Evolutionary conservation across 35 echinoderm and acorn worm species (phyloP).

Genomic region (Eucidaris tribuloides): DNA sequence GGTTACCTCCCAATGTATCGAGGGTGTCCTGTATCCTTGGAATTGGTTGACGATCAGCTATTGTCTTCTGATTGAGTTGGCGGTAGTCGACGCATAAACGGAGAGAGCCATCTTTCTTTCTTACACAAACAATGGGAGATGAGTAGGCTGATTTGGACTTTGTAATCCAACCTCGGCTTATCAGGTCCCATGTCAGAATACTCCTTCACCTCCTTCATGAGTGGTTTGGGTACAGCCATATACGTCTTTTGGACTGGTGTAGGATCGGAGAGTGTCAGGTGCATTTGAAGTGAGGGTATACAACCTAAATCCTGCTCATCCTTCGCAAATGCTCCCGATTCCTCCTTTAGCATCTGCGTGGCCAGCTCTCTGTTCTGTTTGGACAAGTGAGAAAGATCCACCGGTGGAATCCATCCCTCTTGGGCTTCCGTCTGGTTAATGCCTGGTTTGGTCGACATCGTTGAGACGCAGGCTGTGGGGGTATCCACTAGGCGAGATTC

Average conservation of each 20-base stretch:
- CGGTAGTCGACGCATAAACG: conserved; percentile 45
- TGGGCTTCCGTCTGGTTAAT: too few relatives aligned
- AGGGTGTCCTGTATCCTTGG: conserved; percentile 36
- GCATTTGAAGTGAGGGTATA: conserved; percentile 43
- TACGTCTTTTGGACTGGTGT: conserved; percentile 65
- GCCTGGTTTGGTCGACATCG: too few relatives aligned
- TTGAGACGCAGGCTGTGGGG: too few relatives aligned
- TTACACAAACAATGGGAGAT: conserved; percentile 55
- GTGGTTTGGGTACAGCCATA: conserved; percentile 38
- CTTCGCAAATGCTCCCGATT: conserved; percentile 31
- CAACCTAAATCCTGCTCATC: too few relatives aligned
- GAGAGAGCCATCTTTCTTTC: conserved; percentile 49
- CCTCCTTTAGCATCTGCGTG: conserved; percentile 3
- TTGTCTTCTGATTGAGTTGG: conserved; percentile 36
- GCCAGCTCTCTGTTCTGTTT: not conserved
- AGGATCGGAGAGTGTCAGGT: conserved; percentile 44
- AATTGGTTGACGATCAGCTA: conserved; percentile 44
- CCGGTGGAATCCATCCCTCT: not conserved
- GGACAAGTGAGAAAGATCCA: conserved; percentile 10
- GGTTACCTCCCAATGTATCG: conserved; percentile 10
- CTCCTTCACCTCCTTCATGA: conserved; percentile 46
- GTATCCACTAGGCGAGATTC: too few relatives aligned
- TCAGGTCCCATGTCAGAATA: conserved; percentile 46
- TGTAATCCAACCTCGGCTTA: conserved; percentile 39
- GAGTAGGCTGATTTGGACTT: conserved; percentile 62